Percentiles rank a stretch among this genome's conserved stretches.
phyloP scores from a whole-genome alignment of 2,113 vertebrate species.

The Garra rufa region DNA sequence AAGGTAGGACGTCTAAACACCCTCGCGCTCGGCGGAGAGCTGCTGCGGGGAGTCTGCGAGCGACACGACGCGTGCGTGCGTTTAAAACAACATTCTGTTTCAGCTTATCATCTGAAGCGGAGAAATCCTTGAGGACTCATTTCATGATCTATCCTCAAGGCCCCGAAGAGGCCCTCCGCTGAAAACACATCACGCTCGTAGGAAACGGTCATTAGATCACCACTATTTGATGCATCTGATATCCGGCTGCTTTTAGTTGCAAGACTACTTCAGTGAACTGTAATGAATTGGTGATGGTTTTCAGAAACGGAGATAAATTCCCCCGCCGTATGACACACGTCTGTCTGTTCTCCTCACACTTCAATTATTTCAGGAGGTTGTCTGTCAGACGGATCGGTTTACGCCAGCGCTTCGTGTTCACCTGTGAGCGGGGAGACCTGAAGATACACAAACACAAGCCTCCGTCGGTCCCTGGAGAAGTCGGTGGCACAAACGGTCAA shows the following conservation, averaged over 20 bases:
- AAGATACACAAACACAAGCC: conserved; percentile 31
- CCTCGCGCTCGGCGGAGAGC: neutral
- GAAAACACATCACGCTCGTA: neutral
- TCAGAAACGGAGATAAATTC: neutral
- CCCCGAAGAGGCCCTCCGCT: neutral
- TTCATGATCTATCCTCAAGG: conserved; percentile 8
- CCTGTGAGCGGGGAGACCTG: neutral
- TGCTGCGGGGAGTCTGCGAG: neutral
- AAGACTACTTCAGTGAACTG: conserved; percentile 6
- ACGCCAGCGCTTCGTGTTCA: neutral
- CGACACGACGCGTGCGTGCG: neutral
- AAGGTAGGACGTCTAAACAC: conserved; percentile 23
- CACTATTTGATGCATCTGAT: neutral
- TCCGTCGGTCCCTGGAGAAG: conserved; percentile 61
- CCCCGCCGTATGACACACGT: neutral
- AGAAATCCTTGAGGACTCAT: conserved; percentile 18
- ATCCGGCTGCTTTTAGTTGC: neutral
- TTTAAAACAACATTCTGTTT: conserved; percentile 32
- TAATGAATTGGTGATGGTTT: conserved; percentile 1
- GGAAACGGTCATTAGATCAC: conserved; percentile 26
- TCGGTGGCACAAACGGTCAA: conserved; percentile 59
- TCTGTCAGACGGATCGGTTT: conserved; percentile 35
- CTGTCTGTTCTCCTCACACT: conserved; percentile 1
- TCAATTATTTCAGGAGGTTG: neutral
- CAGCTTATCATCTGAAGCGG: neutral